phyloP scores from a whole-genome alignment of 2,797 vertebrate genomes.

The Eulemur rubriventer region DNA sequence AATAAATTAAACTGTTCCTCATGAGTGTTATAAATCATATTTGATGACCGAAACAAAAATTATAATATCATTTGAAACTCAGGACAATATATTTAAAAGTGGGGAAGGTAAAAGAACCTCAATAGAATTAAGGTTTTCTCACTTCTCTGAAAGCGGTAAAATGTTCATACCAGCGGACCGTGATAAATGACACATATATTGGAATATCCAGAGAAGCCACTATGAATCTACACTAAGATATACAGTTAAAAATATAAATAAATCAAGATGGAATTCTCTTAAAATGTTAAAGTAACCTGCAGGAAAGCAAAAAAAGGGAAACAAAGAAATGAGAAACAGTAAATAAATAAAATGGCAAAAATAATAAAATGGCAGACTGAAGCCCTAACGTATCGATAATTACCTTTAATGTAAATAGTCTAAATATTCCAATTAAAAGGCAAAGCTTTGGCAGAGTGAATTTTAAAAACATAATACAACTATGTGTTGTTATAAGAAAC shows the following conservation, averaged over 20 bases:
- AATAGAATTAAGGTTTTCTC: too few relatives aligned
- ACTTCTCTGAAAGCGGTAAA: too few relatives aligned
- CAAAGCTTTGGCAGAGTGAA: not conserved
- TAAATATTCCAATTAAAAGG: not conserved
- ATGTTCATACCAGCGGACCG: too few relatives aligned
- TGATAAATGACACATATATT: not conserved
- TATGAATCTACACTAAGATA: not conserved
- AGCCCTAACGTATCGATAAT: not conserved
- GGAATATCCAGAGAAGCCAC: not conserved
- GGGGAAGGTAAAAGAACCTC: too few relatives aligned
- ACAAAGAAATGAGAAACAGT: not conserved
- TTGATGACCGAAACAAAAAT: too few relatives aligned
- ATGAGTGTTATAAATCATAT: not conserved
- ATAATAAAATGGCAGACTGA: not conserved
- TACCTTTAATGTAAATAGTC: too few relatives aligned
- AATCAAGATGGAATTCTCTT: not conserved
- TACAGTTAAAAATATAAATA: not conserved
- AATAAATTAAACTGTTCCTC: not conserved
- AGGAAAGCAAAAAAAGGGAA: not conserved
- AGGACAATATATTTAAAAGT: too few relatives aligned
- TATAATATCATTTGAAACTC: too few relatives aligned
- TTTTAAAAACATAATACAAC: not conserved
- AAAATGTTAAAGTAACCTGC: not conserved
- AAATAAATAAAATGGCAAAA: not conserved
- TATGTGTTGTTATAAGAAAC: not conserved